Conservation (phyloP, 2,113 vertebrate species). For the Poecilia latipinna region DNA sequence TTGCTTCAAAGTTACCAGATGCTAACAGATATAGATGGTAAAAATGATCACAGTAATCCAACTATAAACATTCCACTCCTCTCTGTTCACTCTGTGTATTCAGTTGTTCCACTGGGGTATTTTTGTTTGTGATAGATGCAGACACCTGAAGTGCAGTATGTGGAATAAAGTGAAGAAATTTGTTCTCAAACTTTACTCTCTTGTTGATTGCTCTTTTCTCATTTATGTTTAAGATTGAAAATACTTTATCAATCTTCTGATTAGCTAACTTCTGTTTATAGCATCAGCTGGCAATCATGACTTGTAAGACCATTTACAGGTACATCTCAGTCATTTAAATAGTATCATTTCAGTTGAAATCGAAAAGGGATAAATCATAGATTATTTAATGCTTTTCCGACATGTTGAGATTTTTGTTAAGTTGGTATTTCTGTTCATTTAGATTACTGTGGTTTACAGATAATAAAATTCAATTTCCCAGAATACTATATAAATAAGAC, state of each 20-base stretch:
- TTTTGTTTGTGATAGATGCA: conserved; percentile 78
- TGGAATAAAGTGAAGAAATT: conserved; percentile 74
- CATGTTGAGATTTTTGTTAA: too few species aligned
- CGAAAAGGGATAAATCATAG: neutral
- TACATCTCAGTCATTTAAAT: neutral
- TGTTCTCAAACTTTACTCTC: conserved; percentile 39
- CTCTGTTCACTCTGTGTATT: conserved; percentile 70
- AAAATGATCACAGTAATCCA: conserved; percentile 56
- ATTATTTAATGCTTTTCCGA: neutral
- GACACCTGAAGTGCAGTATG: conserved; percentile 79
- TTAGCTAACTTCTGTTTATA: neutral
- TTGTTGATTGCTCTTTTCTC: neutral
- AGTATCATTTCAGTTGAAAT: neutral
- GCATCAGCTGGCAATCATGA: neutral
- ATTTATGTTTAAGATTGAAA: neutral
- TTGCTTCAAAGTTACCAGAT: conserved; percentile 64
- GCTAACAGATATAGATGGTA: conserved; percentile 58
- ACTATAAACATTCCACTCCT: conserved; percentile 69
- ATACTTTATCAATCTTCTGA: neutral
- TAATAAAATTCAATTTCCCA: neutral
- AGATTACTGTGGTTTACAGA: neutral
- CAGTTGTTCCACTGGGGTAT: conserved; percentile 71
- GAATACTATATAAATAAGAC: too few species aligned
- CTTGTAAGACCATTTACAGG: neutral
- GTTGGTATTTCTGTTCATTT: neutral